phyloP scores from a whole-genome alignment of 2,888 invertebrate genomes.

The Athripsodes cinereus region DNA sequence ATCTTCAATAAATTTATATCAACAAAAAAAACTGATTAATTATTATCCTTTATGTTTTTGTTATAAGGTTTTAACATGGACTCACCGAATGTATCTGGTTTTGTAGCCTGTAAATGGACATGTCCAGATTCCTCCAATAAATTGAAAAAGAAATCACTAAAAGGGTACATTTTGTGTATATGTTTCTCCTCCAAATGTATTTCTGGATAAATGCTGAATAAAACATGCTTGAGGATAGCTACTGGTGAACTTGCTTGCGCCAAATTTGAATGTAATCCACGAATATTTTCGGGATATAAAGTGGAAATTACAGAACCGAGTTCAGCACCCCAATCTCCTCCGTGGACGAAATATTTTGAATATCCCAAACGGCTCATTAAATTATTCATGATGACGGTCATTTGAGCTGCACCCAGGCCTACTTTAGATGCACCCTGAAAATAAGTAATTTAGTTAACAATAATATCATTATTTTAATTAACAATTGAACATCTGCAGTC shows the following conservation, averaged over 20 bases:
- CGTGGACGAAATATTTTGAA: constrained; percentile 53
- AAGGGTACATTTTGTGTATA: constrained; percentile 47
- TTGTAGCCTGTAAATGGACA: constrained; percentile 70
- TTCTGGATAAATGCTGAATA: constrained; percentile 49
- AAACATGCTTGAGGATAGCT: constrained; percentile 34
- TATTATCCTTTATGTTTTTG: too few species aligned
- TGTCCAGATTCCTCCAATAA: constrained; percentile 52
- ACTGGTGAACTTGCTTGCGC: constrained; percentile 34
- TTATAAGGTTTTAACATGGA: too few species aligned
- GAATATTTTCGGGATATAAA: constrained; percentile 52
- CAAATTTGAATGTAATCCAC: constrained; percentile 45
- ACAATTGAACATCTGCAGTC: too few species aligned
- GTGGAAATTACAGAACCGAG: constrained; percentile 54
- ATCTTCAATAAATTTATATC: too few species aligned
- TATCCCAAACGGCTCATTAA: constrained; percentile 56
- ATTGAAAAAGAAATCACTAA: constrained; percentile 33
- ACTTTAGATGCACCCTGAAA: constrained; percentile 33
- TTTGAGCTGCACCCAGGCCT: constrained; percentile 45
- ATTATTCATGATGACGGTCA: constrained; percentile 47
- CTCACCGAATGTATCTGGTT: constrained; percentile 60
- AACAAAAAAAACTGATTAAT: too few species aligned
- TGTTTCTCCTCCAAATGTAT: constrained; percentile 43
- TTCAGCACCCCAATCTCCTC: constrained; percentile 69
- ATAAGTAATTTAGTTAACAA: too few species aligned
- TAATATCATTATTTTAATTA: too few species aligned